phyloP scores from a whole-genome alignment of 2,797 vertebrate species.

The Aphelocoma californica region DNA sequence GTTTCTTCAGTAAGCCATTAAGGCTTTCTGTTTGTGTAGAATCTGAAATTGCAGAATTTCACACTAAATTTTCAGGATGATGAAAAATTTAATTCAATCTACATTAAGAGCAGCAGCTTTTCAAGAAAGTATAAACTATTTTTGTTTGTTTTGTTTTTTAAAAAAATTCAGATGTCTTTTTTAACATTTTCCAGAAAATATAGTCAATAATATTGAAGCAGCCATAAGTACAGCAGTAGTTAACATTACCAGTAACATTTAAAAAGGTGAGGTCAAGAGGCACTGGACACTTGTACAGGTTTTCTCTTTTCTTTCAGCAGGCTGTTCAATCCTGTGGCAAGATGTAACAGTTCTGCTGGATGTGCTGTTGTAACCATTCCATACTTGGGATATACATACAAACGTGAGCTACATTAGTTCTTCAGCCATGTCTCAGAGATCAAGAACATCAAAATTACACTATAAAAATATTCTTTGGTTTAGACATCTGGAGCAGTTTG shows the following conservation, averaged over 20 bases:
- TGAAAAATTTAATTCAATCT: slow-evolving; percentile 37
- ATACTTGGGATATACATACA: neutral
- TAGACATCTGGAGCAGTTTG: neutral
- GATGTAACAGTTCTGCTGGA: neutral
- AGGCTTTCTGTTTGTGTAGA: slow-evolving; percentile 14
- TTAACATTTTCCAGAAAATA: neutral
- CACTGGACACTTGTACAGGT: neutral
- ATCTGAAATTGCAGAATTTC: slow-evolving; percentile 40
- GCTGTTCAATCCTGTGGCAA: neutral
- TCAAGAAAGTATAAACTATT: slow-evolving; percentile 23
- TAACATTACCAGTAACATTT: neutral
- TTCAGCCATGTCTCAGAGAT: neutral
- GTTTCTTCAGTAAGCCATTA: slow-evolving; percentile 11
- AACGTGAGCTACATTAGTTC: neutral
- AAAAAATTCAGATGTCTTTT: neutral
- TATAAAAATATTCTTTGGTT: neutral
- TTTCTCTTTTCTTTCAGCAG: neutral
- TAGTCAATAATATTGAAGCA: neutral
- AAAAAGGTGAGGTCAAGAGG: neutral
- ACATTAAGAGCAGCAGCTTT: slow-evolving; percentile 12
- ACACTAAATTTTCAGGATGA: neutral
- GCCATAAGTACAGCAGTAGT: neutral
- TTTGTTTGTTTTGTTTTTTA: neutral
- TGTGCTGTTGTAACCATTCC: neutral
- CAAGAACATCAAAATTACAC: neutral